Conservation (phyloP, 2,888 invertebrate genomes). For the Ariolimax columbianus region DNA sequence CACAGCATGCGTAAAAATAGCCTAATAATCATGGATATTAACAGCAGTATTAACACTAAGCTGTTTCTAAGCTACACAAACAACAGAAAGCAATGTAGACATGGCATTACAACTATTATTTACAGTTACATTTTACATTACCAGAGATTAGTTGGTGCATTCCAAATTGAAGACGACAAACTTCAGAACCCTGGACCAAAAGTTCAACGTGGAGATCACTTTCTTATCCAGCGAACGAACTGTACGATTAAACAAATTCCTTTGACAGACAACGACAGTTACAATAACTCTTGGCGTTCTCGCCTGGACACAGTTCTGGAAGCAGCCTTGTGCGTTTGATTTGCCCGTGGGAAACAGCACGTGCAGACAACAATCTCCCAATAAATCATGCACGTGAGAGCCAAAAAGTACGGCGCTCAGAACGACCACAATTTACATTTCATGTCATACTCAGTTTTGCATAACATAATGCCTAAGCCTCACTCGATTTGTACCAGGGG, state of each 20-base stretch:
- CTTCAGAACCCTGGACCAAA: background rate
- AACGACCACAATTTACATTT: background rate
- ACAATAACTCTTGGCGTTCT: background rate
- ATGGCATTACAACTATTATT: background rate
- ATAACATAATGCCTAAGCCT: too few relatives aligned
- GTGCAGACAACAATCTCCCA: background rate
- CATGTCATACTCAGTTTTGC: background rate
- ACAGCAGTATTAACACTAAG: too few relatives aligned
- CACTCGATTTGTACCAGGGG: too few relatives aligned
- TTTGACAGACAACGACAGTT: background rate
- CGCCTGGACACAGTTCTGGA: background rate
- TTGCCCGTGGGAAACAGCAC: background rate
- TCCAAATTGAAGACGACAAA: background rate
- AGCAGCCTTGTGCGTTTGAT: background rate
- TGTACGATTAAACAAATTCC: background rate
- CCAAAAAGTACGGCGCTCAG: background rate
- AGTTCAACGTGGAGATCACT: too few relatives aligned
- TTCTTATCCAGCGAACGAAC: background rate
- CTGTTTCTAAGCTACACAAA: too few relatives aligned
- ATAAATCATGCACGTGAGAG: background rate
- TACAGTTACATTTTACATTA: background rate
- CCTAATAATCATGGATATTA: too few relatives aligned
- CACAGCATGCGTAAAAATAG: too few relatives aligned
- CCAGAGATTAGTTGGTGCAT: background rate
- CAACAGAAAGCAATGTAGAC: background rate